Conservation (phyloP, 30 jellyfish, hydroid and myxozoan genomes). For the Cassiopea andromeda region DNA sequence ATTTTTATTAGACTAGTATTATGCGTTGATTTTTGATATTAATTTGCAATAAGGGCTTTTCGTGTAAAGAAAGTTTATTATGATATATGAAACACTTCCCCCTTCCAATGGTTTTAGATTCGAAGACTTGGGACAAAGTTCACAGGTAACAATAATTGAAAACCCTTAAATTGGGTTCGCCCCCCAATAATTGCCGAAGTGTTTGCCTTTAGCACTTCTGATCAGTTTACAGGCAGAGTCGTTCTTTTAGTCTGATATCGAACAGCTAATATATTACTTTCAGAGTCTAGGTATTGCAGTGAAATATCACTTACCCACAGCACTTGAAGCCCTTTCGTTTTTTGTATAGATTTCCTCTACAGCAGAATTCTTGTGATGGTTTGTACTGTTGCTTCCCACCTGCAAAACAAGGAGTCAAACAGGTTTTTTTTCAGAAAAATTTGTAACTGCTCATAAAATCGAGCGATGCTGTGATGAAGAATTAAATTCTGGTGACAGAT, state of each 20-base stretch:
- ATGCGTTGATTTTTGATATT: too few species aligned
- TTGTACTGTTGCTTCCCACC: constrained; percentile 25
- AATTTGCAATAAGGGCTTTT: too few species aligned
- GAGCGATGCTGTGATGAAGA: too few species aligned
- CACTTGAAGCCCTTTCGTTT: not conserved
- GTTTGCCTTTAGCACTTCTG: not conserved
- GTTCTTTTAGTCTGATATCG: not conserved
- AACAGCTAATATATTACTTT: not conserved
- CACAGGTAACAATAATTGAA: not conserved
- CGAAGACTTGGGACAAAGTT: not conserved
- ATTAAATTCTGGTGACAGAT: too few species aligned
- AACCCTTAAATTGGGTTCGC: not conserved
- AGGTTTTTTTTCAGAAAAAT: too few species aligned
- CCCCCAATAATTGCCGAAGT: not conserved
- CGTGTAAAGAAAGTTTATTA: too few species aligned
- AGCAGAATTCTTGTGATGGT: not conserved
- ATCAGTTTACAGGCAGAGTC: too few species aligned
- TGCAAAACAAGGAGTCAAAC: not conserved
- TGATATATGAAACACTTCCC: too few species aligned
- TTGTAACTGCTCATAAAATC: too few species aligned
- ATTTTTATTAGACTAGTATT: too few species aligned
- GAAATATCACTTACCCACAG: constrained; percentile 10
- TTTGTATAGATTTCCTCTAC: not conserved
- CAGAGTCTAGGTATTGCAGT: not conserved
- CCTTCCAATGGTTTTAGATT: too few species aligned